phyloP scores from a whole-genome alignment of 2,888 invertebrate genomes.

The Theodoxus fluviatilis region DNA sequence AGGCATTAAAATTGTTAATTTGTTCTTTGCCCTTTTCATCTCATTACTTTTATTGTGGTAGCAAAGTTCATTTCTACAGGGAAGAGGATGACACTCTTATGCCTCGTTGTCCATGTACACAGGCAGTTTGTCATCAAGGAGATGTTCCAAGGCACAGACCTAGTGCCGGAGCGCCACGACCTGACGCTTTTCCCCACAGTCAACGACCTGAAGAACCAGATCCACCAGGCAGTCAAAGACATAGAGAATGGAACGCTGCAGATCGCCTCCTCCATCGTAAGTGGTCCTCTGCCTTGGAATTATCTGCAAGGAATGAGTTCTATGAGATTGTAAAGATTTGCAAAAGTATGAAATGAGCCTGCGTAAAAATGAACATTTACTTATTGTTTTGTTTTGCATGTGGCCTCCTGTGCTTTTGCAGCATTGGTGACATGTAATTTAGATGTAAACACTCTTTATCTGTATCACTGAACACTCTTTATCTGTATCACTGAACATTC shows the following conservation, averaged over 20 bases:
- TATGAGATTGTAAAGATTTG: not conserved
- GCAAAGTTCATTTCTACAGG: too few species aligned
- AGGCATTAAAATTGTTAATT: too few species aligned
- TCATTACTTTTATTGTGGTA: too few species aligned
- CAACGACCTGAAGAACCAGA: conserved; percentile 65
- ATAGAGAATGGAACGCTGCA: conserved; percentile 59
- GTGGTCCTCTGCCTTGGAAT: not conserved
- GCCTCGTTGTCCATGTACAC: conserved; percentile 4
- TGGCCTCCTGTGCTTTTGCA: too few species aligned
- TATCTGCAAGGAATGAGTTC: not conserved
- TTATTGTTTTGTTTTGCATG: too few species aligned
- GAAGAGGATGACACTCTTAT: too few species aligned
- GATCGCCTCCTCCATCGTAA: conserved; percentile 50
- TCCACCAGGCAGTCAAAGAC: conserved; percentile 63
- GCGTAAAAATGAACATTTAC: not conserved
- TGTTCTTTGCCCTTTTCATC: not conserved
- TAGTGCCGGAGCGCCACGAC: conserved; percentile 58
- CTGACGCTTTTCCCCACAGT: conserved; percentile 64
- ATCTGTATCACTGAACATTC: too few species aligned
- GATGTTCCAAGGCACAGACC: conserved; percentile 38
- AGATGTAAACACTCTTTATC: too few species aligned
- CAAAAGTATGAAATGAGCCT: not conserved
- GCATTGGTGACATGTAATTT: too few species aligned
- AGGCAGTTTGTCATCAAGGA: conserved; percentile 61
- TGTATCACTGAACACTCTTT: too few species aligned